These are phyloP conservation scores for Tetrao urogallus DNA, from an alignment of 2,113 vertebrate species.

Conservation along the genomic window DNA sequence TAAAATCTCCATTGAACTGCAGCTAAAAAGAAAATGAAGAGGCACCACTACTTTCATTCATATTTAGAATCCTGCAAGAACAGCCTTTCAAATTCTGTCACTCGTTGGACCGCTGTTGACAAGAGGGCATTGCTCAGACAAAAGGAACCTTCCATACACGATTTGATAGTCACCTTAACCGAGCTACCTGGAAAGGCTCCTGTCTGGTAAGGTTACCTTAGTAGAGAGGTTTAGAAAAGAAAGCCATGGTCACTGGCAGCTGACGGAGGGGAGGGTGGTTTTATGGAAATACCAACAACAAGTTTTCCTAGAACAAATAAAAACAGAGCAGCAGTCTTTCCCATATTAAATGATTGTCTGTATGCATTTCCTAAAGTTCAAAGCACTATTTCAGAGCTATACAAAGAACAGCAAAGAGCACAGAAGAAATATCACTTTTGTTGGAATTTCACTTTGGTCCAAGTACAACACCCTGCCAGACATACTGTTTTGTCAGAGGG, in stretches of 20 bases:
- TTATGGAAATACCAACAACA: background rate
- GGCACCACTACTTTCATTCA: background rate
- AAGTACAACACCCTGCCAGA: constrained; percentile 89
- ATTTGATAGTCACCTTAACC: background rate
- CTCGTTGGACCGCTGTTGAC: background rate
- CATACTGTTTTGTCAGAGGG: constrained; percentile 95
- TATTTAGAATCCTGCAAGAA: background rate
- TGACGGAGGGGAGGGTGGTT: background rate
- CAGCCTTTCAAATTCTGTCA: background rate
- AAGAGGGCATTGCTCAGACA: background rate
- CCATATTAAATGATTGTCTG: background rate
- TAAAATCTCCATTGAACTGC: background rate
- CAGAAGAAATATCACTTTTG: constrained; percentile 80
- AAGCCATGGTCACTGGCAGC: background rate
- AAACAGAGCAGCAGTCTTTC: background rate
- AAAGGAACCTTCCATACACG: background rate
- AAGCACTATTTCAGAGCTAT: background rate
- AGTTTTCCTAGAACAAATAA: background rate
- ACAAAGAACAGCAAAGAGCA: background rate
- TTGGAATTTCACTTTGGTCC: constrained; percentile 76
- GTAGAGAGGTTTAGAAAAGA: background rate
- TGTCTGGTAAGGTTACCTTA: background rate
- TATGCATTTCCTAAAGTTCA: background rate
- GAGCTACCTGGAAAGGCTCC: background rate
- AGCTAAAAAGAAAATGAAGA: background rate